phyloP scores from a whole-genome alignment of 2,797 vertebrate genomes.

The Syngnathus acus region DNA sequence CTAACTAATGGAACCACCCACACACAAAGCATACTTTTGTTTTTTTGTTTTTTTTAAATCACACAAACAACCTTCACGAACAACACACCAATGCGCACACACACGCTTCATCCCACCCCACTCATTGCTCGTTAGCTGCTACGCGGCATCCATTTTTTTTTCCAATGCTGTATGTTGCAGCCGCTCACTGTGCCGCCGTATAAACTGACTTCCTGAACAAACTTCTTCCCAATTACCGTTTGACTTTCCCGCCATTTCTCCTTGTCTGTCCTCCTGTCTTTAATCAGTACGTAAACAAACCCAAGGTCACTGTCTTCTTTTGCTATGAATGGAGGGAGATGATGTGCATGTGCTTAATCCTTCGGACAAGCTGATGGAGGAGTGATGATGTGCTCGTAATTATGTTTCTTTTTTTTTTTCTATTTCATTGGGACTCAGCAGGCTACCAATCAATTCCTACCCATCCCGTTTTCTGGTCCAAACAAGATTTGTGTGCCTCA shows the following conservation, averaged over 20 bases:
- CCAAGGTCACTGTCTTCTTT: constrained; percentile 71
- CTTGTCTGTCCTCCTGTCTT: constrained; percentile 51
- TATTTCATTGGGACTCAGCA: constrained; percentile 54
- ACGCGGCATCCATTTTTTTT: constrained; percentile 31
- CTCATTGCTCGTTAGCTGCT: constrained; percentile 55
- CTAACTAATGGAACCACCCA: constrained; percentile 61
- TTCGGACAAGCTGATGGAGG: constrained; percentile 71
- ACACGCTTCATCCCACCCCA: constrained; percentile 38
- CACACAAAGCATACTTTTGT: constrained; percentile 51
- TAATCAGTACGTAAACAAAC: constrained; percentile 71
- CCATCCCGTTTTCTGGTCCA: background rate
- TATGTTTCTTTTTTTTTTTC: constrained; percentile 49
- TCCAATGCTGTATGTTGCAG: constrained; percentile 22
- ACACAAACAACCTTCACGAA: constrained; percentile 47
- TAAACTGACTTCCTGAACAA: constrained; percentile 55
- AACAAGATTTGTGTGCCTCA: background rate
- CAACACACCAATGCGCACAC: constrained; percentile 10
- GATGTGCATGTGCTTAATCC: constrained; percentile 66
- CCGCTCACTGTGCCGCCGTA: constrained; percentile 36
- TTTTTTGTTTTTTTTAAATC: constrained; percentile 5
- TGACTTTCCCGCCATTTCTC: constrained; percentile 58
- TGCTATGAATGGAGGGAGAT: constrained; percentile 53
- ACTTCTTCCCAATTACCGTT: constrained; percentile 61
- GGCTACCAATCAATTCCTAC: constrained; percentile 15
- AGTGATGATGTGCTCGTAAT: constrained; percentile 60